phyloP scores from a whole-genome alignment of 2,888 invertebrate species.

The Tortricodes alternella region DNA sequence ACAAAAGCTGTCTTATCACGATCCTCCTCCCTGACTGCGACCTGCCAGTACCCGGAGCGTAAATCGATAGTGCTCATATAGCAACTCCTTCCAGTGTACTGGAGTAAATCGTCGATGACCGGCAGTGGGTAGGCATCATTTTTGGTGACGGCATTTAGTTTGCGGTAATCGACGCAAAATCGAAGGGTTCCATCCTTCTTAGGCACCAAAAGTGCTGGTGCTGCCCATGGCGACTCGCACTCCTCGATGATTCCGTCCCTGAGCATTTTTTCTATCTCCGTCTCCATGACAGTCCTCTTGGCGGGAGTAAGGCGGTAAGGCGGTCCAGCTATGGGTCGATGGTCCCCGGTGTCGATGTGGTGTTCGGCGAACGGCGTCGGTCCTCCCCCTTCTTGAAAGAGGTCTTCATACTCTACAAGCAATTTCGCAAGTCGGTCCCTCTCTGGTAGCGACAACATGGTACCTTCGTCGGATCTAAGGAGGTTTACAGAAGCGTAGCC shows the following conservation, averaged over 20 bases:
- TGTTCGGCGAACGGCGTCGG: background rate
- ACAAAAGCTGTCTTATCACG: no score
- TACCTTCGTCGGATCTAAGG: background rate
- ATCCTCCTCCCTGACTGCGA: no score
- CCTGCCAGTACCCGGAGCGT: no score
- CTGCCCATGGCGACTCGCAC: slow-evolving; percentile 52
- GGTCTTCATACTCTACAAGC: background rate
- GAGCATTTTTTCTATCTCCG: slow-evolving; percentile 45
- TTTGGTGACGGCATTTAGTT: slow-evolving; percentile 35
- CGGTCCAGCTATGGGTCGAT: background rate
- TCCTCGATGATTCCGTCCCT: slow-evolving; percentile 50
- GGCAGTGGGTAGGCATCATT: slow-evolving; percentile 51
- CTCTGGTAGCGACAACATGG: background rate
- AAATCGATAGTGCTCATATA: no score
- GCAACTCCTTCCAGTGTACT: slow-evolving; percentile 41
- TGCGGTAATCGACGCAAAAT: slow-evolving; percentile 51
- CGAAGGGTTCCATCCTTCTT: slow-evolving; percentile 45
- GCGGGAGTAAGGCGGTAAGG: background rate
- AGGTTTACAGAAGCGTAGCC: background rate
- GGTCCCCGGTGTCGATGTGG: background rate
- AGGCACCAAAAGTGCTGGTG: slow-evolving; percentile 49
- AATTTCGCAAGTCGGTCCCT: background rate
- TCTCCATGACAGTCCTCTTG: background rate
- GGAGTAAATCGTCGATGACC: slow-evolving; percentile 53
- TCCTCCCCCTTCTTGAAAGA: background rate